Conservation (phyloP, 2,797 vertebrate genomes). For the Ctenopoma kingsleyae region DNA sequence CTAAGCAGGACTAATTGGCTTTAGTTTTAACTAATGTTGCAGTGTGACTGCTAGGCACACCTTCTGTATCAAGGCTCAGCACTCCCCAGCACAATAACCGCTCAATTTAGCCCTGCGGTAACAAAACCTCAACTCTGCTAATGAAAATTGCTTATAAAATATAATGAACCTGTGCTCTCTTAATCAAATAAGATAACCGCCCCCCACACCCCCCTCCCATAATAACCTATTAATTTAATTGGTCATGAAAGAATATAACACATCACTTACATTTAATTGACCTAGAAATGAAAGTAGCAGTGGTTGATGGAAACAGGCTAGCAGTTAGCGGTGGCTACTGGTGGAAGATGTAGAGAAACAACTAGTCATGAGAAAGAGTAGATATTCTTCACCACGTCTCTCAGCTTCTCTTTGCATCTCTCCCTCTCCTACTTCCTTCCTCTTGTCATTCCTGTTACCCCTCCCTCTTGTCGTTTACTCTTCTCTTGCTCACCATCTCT, state of each 20-base stretch:
- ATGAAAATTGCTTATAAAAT: constrained; percentile 99
- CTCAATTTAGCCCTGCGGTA: constrained; percentile 97
- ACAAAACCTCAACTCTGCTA: constrained; percentile 90
- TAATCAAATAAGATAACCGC: constrained; percentile 98
- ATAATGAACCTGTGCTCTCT: constrained; percentile 97
- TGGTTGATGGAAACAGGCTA: constrained; percentile 93
- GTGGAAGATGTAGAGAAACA: constrained; percentile 87
- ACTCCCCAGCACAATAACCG: constrained; percentile 91
- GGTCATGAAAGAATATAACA: constrained; percentile 98
- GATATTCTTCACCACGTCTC: constrained; percentile 67
- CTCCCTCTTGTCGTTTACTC: constrained; percentile 74
- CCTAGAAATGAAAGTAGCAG: constrained; percentile 97
- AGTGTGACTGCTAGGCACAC: constrained; percentile 91
- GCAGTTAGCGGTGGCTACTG: constrained; percentile 62
- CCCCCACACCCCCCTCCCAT: constrained; percentile 53
- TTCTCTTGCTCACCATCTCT: constrained; percentile 77
- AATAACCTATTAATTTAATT: constrained; percentile 99
- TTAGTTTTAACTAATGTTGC: constrained; percentile 96
- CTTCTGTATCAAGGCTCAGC: constrained; percentile 91
- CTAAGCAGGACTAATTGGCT: constrained; percentile 99
- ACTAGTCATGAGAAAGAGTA: constrained; percentile 52
- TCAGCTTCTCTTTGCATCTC: constrained; percentile 62
- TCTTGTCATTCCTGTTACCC: constrained; percentile 73
- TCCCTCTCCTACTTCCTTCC: constrained; percentile 58
- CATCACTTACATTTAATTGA: constrained; percentile 99